Conservation (phyloP, 2,113 vertebrate species). For the Rostratula benghalensis region DNA sequence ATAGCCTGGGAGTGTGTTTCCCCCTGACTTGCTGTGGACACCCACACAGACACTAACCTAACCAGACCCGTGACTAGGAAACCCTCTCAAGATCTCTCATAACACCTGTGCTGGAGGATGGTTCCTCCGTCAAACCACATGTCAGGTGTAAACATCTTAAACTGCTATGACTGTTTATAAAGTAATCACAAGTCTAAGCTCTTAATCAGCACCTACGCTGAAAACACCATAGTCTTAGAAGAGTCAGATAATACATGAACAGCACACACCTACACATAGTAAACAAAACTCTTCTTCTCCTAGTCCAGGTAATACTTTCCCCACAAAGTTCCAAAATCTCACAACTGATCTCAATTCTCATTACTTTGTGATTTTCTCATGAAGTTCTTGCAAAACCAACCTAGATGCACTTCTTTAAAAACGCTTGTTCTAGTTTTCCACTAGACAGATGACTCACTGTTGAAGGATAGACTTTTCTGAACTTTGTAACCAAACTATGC, state of each 20-base stretch:
- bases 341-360: background rate
- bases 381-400: background rate
- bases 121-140: background rate
- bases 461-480: background rate
- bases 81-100: background rate
- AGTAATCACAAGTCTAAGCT: background rate
- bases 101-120: background rate
- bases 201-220: background rate
- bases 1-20: background rate
- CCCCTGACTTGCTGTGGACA: background rate
- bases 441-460: background rate
- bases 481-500: background rate
- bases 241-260: background rate
- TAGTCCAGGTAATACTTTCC: background rate
- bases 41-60: accelerated
- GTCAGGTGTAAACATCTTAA: background rate
- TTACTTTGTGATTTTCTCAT: background rate
- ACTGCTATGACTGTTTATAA: background rate
- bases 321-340: background rate
- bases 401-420: background rate
- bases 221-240: background rate
- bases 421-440: background rate
- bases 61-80: background rate
- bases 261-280: background rate
- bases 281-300: background rate